A percentile compares a stretch with the other conserved stretches of the same genome.
These are phyloP conservation scores for Haemorhous mexicanus DNA, from an alignment of 2,113 vertebrate species.

Conservation along the genomic window DNA sequence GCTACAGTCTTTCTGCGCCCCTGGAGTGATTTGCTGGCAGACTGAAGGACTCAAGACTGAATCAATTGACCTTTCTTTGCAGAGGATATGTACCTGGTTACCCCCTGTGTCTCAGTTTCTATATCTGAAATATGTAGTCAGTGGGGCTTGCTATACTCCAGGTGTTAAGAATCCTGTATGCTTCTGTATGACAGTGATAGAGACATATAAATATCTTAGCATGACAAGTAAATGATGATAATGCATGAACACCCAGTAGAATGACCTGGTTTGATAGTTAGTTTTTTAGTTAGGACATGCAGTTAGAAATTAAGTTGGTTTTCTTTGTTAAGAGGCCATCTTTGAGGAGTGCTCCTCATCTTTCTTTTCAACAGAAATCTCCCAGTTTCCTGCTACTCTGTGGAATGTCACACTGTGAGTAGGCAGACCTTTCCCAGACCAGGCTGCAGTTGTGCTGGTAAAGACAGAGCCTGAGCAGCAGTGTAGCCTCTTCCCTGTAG, in stretches of 20 bases:
- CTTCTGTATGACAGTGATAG: neutral
- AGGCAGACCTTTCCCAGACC: neutral
- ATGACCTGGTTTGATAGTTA: neutral
- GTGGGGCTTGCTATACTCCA: neutral
- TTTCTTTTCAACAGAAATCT: neutral
- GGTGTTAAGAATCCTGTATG: neutral
- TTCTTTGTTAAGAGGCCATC: neutral
- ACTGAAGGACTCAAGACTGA: neutral
- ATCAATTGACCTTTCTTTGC: constrained; percentile 6
- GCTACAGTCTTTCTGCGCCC: neutral
- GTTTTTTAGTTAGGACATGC: neutral
- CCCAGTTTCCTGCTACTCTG: neutral
- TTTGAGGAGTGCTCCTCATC: neutral
- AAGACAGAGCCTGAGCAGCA: neutral
- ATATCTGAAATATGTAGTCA: neutral
- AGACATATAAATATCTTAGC: neutral
- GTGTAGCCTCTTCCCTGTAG: neutral
- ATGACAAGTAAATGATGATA: neutral
- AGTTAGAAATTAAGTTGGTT: neutral
- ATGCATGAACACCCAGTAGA: neutral
- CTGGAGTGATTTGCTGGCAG: neutral
- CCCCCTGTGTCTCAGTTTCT: neutral
- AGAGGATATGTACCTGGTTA: neutral
- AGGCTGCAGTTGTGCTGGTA: neutral
- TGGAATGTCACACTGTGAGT: neutral